phyloP scores from a whole-genome alignment of 2,888 invertebrate genomes.

The Drosophila paracracens region DNA sequence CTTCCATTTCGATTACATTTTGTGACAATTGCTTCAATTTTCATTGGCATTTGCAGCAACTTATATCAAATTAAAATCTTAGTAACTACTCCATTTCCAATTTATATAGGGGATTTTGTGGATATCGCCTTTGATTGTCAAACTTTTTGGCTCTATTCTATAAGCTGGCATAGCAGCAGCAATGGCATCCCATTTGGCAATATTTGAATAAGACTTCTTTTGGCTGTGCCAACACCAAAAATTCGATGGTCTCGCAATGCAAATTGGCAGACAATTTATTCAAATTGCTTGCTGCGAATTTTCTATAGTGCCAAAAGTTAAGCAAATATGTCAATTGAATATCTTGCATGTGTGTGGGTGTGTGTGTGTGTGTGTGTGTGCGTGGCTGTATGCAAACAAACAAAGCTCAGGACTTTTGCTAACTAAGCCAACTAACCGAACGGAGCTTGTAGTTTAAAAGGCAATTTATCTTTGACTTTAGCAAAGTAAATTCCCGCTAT shows the following conservation, averaged over 20 bases:
- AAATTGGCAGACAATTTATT: constrained; percentile 73
- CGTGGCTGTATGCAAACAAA: constrained; percentile 45
- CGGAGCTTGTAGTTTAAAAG: constrained; percentile 77
- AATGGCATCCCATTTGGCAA: constrained; percentile 22
- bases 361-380: constrained; percentile 5
- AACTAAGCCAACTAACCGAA: constrained; percentile 60
- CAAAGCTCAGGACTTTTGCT: constrained; percentile 68
- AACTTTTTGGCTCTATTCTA: constrained; percentile 8
- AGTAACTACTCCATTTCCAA: not conserved
- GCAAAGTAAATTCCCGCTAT: constrained; percentile 73
- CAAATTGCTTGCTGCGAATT: constrained; percentile 55
- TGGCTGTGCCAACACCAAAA: constrained; percentile 10
- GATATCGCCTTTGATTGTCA: constrained; percentile 11
- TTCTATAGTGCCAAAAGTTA: constrained; percentile 57
- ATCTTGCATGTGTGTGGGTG: constrained; percentile 5
- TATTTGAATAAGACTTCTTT: constrained; percentile 49
- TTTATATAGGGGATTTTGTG: constrained; percentile 14
- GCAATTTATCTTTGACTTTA: constrained; percentile 79
- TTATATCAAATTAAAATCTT: constrained; percentile 20
- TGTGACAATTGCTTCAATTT: not conserved
- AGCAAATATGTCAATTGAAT: constrained; percentile 59
- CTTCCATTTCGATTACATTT: constrained; percentile 28
- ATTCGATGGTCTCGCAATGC: constrained; percentile 54
- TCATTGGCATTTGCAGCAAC: constrained; percentile 8
- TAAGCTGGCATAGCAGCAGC: constrained; percentile 21